Evolutionary conservation across 2,888 invertebrate species (phyloP).

Genomic region (Tenthredo mesomela): DNA sequence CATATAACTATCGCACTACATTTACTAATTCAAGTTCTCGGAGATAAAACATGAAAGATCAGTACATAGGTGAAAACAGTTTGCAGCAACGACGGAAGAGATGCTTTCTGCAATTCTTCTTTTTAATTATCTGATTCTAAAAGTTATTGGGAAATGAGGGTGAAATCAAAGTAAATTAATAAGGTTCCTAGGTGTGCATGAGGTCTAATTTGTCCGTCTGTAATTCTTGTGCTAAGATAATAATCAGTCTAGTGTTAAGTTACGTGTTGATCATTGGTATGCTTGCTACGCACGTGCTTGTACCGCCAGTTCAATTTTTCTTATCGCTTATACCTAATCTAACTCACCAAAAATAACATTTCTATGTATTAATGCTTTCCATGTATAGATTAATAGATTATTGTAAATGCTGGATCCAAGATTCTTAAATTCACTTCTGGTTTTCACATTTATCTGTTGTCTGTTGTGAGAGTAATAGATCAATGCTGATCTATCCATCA

Average conservation of each 20-base stretch:
- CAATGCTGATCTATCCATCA: neutral
- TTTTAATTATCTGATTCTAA: neutral
- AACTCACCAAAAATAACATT: slow-evolving; percentile 35
- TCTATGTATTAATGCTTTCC: slow-evolving; percentile 9
- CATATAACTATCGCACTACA: slow-evolving; percentile 2
- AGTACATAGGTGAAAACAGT: neutral
- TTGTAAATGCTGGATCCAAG: neutral
- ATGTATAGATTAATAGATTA: neutral
- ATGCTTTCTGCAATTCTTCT: neutral
- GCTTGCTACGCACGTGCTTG: slow-evolving; percentile 24
- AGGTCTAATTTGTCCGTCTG: neutral
- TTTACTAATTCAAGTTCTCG: neutral
- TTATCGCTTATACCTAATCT: neutral
- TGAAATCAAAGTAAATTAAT: neutral
- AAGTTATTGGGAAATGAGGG: neutral
- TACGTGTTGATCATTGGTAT: slow-evolving; percentile 2
- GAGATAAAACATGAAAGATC: neutral
- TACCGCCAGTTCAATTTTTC: neutral
- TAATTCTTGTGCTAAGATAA: neutral
- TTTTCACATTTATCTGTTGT: neutral
- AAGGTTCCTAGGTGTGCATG: neutral
- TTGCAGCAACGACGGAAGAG: neutral
- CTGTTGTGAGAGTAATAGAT: neutral
- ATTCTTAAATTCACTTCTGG: neutral
- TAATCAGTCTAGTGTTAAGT: slow-evolving; percentile 22